Conservation (phyloP, 2,797 vertebrate genomes). For the Mormyrus proboscirostris region DNA sequence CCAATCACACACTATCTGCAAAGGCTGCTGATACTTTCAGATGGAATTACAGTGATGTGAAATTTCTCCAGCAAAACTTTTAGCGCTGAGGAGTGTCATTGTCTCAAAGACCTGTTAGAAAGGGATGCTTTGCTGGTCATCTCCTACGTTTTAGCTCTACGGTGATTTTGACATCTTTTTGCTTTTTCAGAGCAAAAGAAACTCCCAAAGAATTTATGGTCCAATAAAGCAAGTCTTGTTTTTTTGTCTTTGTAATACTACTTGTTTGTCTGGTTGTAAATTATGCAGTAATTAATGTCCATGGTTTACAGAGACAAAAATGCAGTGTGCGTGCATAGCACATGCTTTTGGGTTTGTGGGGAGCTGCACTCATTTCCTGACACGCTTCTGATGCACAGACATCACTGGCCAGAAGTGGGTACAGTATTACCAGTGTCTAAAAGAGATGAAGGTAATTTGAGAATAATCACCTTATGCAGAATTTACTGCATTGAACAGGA, state of each 20-base stretch:
- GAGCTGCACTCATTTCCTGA: background rate
- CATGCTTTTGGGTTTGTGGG: background rate
- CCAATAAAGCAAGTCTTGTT: background rate
- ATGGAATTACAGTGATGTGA: conserved; percentile 61
- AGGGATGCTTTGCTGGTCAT: background rate
- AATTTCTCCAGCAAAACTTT: conserved; percentile 59
- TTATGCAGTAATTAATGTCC: background rate
- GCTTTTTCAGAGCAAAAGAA: background rate
- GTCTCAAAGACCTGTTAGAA: conserved; percentile 51
- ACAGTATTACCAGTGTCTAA: conserved; percentile 19
- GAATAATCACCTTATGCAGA: conserved; percentile 30
- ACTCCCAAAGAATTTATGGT: background rate
- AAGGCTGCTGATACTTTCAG: conserved; percentile 60
- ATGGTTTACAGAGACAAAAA: background rate
- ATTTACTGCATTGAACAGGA: conserved; percentile 27
- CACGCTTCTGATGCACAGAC: background rate
- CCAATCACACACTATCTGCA: conserved; percentile 59
- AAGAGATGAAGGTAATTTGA: conserved; percentile 28
- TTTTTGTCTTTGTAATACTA: background rate
- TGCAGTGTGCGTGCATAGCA: background rate
- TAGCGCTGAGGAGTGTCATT: conserved; percentile 42
- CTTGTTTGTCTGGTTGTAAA: background rate
- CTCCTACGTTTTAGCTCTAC: background rate
- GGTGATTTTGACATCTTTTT: background rate
- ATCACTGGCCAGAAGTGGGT: background rate